Percentiles rank a stretch among this genome's conserved stretches.
phyloP scores from a whole-genome alignment of 2,113 vertebrate genomes.

The Rhea americana region DNA sequence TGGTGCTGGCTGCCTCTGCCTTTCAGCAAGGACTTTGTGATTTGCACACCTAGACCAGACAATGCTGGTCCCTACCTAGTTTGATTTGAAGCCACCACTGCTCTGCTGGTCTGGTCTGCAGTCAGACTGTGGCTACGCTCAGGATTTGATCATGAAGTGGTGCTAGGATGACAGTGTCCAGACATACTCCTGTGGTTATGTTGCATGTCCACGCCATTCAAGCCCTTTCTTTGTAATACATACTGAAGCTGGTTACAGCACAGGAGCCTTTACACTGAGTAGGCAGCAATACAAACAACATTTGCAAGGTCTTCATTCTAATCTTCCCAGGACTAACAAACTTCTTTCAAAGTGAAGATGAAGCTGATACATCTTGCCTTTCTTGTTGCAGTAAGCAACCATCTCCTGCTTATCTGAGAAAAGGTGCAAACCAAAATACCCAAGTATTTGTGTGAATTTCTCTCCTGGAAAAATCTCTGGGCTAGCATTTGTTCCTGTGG shows the following conservation, averaged over 20 bases:
- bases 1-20: background rate
- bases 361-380: background rate
- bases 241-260: background rate
- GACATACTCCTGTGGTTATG: accelerated
- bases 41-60: accelerated
- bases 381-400: background rate
- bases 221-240: background rate
- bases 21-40: accelerated
- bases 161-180: background rate
- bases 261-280: background rate
- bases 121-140: background rate
- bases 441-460: background rate
- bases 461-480: background rate
- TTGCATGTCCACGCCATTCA: background rate
- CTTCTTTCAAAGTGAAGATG: background rate
- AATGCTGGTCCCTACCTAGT: accelerated
- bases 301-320: background rate
- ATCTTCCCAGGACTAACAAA: background rate
- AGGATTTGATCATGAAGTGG: accelerated
- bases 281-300: background rate
- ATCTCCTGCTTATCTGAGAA: background rate
- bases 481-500: background rate
- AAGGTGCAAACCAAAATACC: background rate
- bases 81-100: background rate
- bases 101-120: background rate